Conservation (phyloP, 2,797 vertebrate genomes). For the Pangasius larnaudii region DNA sequence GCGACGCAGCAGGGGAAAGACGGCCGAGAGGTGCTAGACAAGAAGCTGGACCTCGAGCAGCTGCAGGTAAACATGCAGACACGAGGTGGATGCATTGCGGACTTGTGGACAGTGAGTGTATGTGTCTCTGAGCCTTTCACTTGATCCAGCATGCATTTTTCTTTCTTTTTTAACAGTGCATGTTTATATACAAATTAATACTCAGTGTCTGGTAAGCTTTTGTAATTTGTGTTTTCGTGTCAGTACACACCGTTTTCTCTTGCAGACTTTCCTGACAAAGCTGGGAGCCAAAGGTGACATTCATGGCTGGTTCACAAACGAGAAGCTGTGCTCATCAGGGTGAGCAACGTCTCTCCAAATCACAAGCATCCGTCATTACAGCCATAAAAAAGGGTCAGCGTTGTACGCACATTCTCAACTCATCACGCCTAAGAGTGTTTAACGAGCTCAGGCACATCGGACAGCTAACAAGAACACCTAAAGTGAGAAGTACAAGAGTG, state of each 20-base stretch:
- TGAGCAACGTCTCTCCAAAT: slow-evolving; percentile 51
- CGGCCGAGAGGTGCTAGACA: slow-evolving; percentile 72
- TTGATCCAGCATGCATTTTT: not conserved
- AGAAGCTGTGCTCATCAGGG: slow-evolving; percentile 72
- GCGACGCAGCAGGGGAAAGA: slow-evolving; percentile 82
- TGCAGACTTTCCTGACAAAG: slow-evolving; percentile 80
- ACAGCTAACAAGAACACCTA: not conserved
- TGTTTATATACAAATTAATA: not conserved
- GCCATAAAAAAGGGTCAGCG: not conserved
- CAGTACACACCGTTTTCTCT: slow-evolving; percentile 17
- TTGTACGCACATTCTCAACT: not conserved
- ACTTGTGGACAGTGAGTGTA: not conserved
- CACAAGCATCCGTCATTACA: not conserved
- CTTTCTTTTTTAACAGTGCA: not conserved
- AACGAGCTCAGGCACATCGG: not conserved
- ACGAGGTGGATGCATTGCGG: not conserved
- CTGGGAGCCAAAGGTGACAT: slow-evolving; percentile 82
- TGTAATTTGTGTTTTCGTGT: not conserved
- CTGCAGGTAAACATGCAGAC: slow-evolving; percentile 78
- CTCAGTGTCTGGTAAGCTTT: not conserved
- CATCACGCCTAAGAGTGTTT: slow-evolving; percentile 7
- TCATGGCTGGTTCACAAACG: slow-evolving; percentile 78
- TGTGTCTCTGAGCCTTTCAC: not conserved
- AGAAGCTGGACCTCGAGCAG: slow-evolving; percentile 80
- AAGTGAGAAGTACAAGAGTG: not conserved